phyloP scores from a whole-genome alignment of 2,113 vertebrate species.

The Erpornis zantholeuca region DNA sequence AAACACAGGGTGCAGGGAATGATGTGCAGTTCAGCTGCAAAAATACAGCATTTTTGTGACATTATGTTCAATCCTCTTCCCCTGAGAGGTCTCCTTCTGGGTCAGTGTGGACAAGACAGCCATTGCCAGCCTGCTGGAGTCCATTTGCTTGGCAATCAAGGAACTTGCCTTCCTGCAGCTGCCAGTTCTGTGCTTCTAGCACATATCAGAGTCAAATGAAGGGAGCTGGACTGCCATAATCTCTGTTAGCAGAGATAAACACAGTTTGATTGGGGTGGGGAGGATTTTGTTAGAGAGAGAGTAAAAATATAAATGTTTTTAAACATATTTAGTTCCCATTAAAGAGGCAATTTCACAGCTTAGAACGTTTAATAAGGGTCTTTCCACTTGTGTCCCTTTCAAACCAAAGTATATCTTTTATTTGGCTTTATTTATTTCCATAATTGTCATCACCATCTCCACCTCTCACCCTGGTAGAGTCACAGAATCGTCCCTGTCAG shows the following conservation, averaged over 20 bases:
- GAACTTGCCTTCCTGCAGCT: not conserved
- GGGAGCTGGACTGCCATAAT: not conserved
- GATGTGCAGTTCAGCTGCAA: conserved; percentile 39
- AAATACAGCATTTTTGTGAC: conserved; percentile 13
- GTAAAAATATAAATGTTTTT: not conserved
- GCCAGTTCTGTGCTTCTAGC: not conserved
- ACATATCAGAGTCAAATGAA: not conserved
- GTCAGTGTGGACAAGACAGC: not conserved
- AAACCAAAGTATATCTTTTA: not conserved
- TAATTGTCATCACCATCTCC: not conserved
- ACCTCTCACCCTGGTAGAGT: not conserved
- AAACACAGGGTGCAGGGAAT: conserved; percentile 8
- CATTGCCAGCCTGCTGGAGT: rapidly evolving
- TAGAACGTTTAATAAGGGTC: not conserved
- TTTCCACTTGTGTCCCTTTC: not conserved
- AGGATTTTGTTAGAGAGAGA: not conserved
- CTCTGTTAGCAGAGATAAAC: not conserved
- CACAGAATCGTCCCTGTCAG: not conserved
- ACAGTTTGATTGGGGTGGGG: not conserved
- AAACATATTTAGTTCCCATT: not conserved
- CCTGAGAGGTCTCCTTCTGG: not conserved
- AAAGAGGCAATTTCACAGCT: not conserved
- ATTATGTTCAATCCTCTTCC: not conserved
- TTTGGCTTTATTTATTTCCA: not conserved
- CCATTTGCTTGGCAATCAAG: not conserved